Base-by-base conservation (phyloP, 2,888 invertebrate species). In the Isotomurus palustris region DNA sequence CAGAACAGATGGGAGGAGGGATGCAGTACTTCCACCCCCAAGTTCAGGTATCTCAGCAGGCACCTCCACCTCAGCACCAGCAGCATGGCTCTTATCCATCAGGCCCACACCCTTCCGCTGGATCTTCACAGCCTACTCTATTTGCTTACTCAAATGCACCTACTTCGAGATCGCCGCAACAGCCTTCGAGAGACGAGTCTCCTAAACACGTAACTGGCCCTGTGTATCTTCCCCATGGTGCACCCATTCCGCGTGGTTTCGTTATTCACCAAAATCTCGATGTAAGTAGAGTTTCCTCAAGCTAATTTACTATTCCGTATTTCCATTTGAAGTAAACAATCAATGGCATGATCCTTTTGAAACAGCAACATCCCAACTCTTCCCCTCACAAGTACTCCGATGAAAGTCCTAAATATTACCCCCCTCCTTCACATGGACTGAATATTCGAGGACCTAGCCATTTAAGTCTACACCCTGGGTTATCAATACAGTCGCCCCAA, bases 111-210 rank as follows among this genome's bases (percentile, higher is more conserved):
- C 49, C 49, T 22, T 35, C 32, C 2, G 63, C 62, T 32, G 56
- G 62, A 2, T 43, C 76, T 0, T 70, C 72, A 3, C 72, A 72
- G 32, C 75, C 75, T 58, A 74, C 74, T 29, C 74, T 76, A 14
- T 78, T 77, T 60, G 75, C 75, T 53, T 77, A 77, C 64, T 72
- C 76, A 2, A 72, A 77, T 63, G 53, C 68, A 55, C 47, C 69
- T 50, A 53, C 62, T 19, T 47, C 69, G 52, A 58, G 70, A 5
- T 62, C 71, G 8, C 67, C 67, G 4, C 63, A 69, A 28, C 62
- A 58, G 21, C 56, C 53, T 25, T 58, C 60, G 49, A 57, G 70
- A 32, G 64, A 71, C 3, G 72, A 71, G 28, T 68, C 67, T 58
- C 65, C 64, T 19, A 63, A 65, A 43, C 68, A 64, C 43, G 65